These are phyloP conservation scores for Ylistrum balloti DNA, from an alignment of 1,140 invertebrate species.

Conservation along the genomic window DNA sequence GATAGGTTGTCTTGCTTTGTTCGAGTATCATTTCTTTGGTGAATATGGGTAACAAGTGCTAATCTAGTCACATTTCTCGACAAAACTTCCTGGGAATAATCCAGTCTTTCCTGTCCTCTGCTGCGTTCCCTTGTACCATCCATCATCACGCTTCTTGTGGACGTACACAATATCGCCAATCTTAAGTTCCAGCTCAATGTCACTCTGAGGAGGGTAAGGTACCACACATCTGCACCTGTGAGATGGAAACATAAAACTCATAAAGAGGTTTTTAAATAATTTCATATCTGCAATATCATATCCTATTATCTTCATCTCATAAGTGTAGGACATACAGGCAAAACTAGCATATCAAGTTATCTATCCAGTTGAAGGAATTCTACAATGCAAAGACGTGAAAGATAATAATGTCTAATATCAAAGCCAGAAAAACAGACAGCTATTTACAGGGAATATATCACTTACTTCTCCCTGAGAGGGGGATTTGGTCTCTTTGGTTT, in stretches of 20 bases:
- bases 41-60: not conserved
- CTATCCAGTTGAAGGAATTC: no score
- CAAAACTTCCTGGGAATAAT: conserved; percentile 96
- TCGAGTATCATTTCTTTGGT: conserved; percentile 34
- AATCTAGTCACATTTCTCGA: conserved; percentile 84
- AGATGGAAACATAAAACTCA: conserved; percentile 45
- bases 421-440: no score
- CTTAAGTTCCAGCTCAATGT: conserved; percentile 94
- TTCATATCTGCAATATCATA: no score
- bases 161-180: conserved; percentile 96
- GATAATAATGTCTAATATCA: no score
- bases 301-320: no score
- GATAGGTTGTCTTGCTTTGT: not conserved
- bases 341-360: no score
- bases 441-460: no score
- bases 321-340: no score
- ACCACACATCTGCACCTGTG: conserved; percentile 93
- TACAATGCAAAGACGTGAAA: no score
- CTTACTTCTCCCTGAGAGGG: conserved; percentile 81
- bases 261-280: no score
- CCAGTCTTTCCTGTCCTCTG: conserved; percentile 94
- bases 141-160: conserved; percentile 95
- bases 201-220: conserved; percentile 96
- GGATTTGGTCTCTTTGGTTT: conserved; percentile 81
- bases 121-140: conserved; percentile 97